Base-by-base conservation (phyloP, 2,113 vertebrate genomes). In the Leuciscus idus region DNA sequence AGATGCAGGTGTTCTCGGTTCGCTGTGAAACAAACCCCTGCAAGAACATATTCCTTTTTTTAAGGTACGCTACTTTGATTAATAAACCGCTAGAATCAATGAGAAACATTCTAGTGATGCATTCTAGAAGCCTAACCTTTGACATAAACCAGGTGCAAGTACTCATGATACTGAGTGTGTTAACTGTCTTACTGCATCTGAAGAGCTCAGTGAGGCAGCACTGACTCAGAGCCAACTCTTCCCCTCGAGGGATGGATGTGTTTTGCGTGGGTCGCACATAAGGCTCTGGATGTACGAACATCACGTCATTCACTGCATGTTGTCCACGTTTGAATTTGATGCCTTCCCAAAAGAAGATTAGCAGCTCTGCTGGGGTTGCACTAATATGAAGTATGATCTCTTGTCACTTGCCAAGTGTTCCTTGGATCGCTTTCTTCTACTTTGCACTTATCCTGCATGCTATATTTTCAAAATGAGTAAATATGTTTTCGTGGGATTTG, bases 81-180 rank as follows among this genome's bases (percentile, higher is more conserved):
- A 76, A 52, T 72, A 72, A 64, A 62, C 84, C 85, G 87, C 79
- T 89, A 85, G 75, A 76, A 70, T 87, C 83, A 85, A 74, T 93
- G 74, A 90, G 87, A 76, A 87, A 75, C 78, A 84, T 89, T 89
- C 78, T 87, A 87, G 79, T 81, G 88, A 89, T 89, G 89, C 8
- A 43, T 43, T 43, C 43, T 43, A 43, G 8, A 2, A 39, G 61
- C 39, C 79, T 87, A 87, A 90, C 50, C 81, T 83, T 26, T 85
- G 78, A 90, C 75, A 89, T 72, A 85, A 12, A 55, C 39, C 85
- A 70, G 79, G 81, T 70, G 77, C 72, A 62, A 73, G 86, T 64
- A 50, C n/a, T 66, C 55, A 11, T 85, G 84, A 85, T 61, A 84
- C 10, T 39, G 8, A 55, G n/a, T 1, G 10, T 11, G 13, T 75